Evolutionary conservation across 2,888 invertebrate genomes (phyloP).

Genomic region (Neoaliturus tenellus): DNA sequence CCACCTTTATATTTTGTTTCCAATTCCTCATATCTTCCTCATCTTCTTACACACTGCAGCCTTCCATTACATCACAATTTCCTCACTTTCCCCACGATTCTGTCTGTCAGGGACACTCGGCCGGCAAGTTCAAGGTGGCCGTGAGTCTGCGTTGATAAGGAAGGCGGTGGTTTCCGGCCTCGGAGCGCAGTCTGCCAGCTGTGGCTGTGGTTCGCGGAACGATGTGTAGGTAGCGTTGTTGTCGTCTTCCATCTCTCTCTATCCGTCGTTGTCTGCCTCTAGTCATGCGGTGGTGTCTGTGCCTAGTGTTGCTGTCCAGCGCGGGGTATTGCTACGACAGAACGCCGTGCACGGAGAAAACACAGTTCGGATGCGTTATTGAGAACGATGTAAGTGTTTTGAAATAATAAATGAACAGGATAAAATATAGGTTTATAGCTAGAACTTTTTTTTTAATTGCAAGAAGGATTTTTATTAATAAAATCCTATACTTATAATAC

Average conservation of each 20-base stretch:
- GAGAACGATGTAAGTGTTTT: conserved; percentile 7
- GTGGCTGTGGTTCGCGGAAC: background rate
- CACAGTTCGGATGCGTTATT: background rate
- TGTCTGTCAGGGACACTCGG: too few species aligned
- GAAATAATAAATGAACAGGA: too few species aligned
- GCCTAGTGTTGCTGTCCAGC: conserved; percentile 3
- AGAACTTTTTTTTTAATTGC: too few species aligned
- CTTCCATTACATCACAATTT: too few species aligned
- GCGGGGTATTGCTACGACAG: background rate
- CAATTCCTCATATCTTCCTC: too few species aligned
- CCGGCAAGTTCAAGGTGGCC: conserved; percentile 25
- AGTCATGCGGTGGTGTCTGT: conserved; percentile 12
- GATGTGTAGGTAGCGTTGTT: background rate
- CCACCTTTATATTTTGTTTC: too few species aligned
- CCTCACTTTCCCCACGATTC: too few species aligned
- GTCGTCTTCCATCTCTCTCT: background rate
- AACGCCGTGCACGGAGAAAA: background rate
- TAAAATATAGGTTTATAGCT: too few species aligned
- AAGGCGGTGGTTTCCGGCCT: background rate
- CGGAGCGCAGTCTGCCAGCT: background rate
- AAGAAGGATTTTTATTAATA: too few species aligned
- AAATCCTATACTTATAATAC: too few species aligned
- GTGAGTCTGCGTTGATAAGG: background rate
- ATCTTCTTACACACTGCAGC: background rate
- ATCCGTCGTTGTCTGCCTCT: background rate